These are phyloP conservation scores for Eupithecia exiguata DNA, from an alignment of 2,888 invertebrate genomes.

Conservation along the genomic window DNA sequence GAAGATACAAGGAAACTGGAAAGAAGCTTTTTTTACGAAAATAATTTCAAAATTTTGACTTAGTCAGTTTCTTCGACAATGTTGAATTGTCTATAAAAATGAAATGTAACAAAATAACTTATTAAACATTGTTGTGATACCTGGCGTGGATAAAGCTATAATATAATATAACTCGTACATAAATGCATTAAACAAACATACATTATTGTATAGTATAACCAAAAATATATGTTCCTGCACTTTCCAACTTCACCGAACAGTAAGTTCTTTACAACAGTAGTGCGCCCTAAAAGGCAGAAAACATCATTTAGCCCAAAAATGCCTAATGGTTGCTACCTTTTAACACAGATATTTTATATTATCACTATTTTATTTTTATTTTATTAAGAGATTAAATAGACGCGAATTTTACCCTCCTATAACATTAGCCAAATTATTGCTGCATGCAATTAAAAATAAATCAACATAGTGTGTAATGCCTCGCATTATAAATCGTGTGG, in stretches of 20 bases:
- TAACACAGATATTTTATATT: constrained; percentile 11
- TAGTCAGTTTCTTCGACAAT: background rate
- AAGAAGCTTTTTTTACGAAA: constrained; percentile 8
- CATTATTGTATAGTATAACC: constrained; percentile 15
- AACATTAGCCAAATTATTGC: background rate
- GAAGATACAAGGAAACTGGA: constrained; percentile 1
- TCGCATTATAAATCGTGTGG: constrained; percentile 31
- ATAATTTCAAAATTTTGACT: background rate
- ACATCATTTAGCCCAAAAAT: background rate
- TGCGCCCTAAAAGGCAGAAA: background rate
- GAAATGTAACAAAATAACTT: background rate
- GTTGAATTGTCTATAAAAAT: background rate
- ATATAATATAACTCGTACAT: background rate
- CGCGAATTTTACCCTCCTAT: constrained; percentile 4
- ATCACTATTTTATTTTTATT: constrained; percentile 18
- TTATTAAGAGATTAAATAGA: constrained; percentile 24
- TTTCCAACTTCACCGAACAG: background rate
- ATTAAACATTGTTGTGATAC: background rate
- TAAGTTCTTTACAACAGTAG: constrained; percentile 7
- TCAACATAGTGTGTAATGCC: constrained; percentile 26
- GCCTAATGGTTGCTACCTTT: background rate
- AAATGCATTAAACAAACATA: background rate
- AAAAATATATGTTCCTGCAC: constrained; percentile 29
- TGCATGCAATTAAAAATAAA: background rate
- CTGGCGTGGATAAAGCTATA: background rate